These are phyloP conservation scores for Pyrocoelia pectoralis DNA, from an alignment of 2,888 invertebrate genomes.

Conservation along the genomic window DNA sequence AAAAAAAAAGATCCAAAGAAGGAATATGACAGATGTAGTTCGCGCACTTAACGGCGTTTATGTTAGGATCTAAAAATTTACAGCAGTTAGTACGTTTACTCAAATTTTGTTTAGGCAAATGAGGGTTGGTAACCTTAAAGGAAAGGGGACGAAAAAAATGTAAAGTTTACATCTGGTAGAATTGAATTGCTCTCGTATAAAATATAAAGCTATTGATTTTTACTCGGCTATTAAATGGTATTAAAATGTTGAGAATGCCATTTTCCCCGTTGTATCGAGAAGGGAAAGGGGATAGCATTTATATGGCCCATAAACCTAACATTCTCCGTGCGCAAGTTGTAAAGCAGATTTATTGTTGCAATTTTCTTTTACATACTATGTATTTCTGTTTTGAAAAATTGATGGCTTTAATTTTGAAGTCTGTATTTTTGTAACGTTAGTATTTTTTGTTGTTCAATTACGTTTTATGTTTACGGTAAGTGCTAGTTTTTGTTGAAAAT, in stretches of 20 bases:
- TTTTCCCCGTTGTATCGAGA: slow-evolving; percentile 47
- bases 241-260: slow-evolving; percentile 52
- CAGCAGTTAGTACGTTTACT: too few relatives aligned
- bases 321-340: slow-evolving; percentile 53
- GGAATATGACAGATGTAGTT: slow-evolving; percentile 18
- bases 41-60: slow-evolving; percentile 18
- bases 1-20: slow-evolving; percentile 25
- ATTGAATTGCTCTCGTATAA: slow-evolving; percentile 36
- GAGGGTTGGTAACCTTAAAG: slow-evolving; percentile 28
- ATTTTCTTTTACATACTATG: slow-evolving; percentile 55
- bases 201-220: slow-evolving; percentile 46
- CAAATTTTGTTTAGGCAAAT: too few relatives aligned
- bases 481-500: neutral
- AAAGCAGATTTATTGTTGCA: slow-evolving; percentile 58
- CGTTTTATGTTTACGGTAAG: neutral
- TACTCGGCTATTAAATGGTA: slow-evolving; percentile 49
- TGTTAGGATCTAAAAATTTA: neutral
- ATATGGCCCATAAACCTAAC: slow-evolving; percentile 56
- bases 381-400: slow-evolving; percentile 49
- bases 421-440: slow-evolving; percentile 13
- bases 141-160: slow-evolving; percentile 26
- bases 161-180: slow-evolving; percentile 35
- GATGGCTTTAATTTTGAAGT: slow-evolving; percentile 48
- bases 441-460: slow-evolving; percentile 14
- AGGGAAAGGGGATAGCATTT: slow-evolving; percentile 47